Evolutionary conservation across 2,797 vertebrate species (phyloP).

Genomic region (Spinus olivaceus): DNA sequence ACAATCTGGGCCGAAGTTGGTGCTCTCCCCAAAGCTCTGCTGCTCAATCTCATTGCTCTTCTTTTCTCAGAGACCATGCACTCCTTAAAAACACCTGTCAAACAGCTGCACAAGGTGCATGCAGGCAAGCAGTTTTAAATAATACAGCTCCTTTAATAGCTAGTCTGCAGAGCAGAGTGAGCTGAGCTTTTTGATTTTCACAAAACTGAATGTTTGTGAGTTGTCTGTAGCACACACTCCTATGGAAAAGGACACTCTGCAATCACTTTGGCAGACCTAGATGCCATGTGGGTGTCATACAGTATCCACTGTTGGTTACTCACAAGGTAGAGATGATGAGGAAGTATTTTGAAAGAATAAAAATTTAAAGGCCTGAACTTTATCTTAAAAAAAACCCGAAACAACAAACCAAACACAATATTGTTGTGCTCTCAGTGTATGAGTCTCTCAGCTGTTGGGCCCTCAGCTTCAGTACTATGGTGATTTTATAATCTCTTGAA

Average conservation of each 20-base stretch:
- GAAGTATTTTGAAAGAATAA: neutral
- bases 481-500: neutral
- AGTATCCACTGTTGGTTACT: neutral
- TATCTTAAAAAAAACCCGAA: neutral
- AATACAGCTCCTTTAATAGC: neutral
- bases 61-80: neutral
- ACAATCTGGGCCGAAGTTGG: neutral
- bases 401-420: neutral
- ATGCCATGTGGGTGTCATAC: neutral
- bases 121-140: neutral
- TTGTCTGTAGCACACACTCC: neutral
- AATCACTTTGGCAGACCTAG: neutral
- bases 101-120: neutral
- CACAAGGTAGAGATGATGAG: neutral
- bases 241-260: neutral
- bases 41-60: neutral
- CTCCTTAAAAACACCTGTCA: neutral
- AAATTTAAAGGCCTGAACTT: neutral
- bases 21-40: neutral
- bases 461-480: neutral
- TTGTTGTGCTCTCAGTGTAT: neutral
- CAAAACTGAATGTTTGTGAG: neutral
- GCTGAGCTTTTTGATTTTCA: neutral
- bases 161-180: neutral
- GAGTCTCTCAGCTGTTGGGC: neutral